Conservation (phyloP, 2,797 vertebrate genomes). For the Nasua narica region DNA sequence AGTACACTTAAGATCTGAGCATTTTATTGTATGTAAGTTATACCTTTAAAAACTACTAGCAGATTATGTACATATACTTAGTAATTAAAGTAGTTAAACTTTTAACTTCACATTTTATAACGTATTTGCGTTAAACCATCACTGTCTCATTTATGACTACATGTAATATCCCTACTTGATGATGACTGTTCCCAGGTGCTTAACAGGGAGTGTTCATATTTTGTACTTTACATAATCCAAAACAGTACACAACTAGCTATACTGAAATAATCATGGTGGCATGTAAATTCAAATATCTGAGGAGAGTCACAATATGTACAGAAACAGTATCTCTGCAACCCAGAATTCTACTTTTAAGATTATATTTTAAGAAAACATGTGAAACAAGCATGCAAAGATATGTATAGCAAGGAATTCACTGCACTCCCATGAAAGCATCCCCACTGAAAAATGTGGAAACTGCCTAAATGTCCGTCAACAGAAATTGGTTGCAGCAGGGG, state of each 20-base stretch:
- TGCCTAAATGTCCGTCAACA: background rate
- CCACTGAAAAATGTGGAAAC: background rate
- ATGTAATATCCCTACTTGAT: background rate
- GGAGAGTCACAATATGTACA: background rate
- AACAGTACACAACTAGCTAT: background rate
- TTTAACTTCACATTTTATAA: background rate
- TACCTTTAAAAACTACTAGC: background rate
- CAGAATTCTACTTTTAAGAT: slow-evolving; percentile 25
- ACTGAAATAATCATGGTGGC: background rate
- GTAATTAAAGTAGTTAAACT: background rate
- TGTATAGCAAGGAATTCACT: background rate
- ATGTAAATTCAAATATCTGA: background rate
- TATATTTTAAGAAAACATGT: slow-evolving; percentile 29
- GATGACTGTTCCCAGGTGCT: background rate
- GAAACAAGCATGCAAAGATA: background rate
- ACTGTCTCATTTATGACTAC: background rate
- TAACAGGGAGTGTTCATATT: background rate
- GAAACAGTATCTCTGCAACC: background rate
- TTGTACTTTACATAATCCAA: slow-evolving; percentile 4
- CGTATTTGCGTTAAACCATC: background rate
- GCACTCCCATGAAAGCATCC: too few species aligned
- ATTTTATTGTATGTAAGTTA: background rate
- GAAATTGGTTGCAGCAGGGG: background rate
- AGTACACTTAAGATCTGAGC: background rate
- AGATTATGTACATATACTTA: background rate